These are phyloP conservation scores for Penaeus vannamei DNA, from an alignment of 1,140 invertebrate genomes.

Conservation along the genomic window DNA sequence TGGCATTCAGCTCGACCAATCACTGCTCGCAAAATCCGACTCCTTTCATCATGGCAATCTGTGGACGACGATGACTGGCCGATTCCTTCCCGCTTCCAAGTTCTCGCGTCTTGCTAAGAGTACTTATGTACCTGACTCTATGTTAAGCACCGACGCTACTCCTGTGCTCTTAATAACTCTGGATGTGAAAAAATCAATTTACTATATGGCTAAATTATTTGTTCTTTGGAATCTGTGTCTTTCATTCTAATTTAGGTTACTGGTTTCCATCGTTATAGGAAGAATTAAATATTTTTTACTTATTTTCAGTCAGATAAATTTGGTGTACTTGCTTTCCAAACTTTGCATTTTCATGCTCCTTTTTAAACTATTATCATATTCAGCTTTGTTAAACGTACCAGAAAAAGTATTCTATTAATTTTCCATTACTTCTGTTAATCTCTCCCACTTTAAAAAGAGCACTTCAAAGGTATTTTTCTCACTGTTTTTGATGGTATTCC, in stretches of 20 bases:
- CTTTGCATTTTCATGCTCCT: too few relatives aligned
- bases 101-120: conserved; percentile 55
- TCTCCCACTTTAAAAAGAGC: conserved; percentile 40
- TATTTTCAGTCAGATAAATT: too few relatives aligned
- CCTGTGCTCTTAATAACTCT: conserved; percentile 52
- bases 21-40: too few relatives aligned
- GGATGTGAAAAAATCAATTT: too few relatives aligned
- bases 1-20: too few relatives aligned
- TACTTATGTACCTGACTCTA: conserved; percentile 65
- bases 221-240: background rate
- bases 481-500: conserved; percentile 54
- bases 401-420: background rate
- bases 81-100: conserved; percentile 15
- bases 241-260: background rate
- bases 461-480: conserved; percentile 42
- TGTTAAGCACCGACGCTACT: conserved; percentile 63
- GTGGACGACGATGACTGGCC: background rate
- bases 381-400: too few relatives aligned
- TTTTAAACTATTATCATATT: too few relatives aligned
- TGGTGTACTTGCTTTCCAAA: too few relatives aligned
- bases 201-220: background rate
- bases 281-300: too few relatives aligned
- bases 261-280: too few relatives aligned
- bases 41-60: too few relatives aligned
- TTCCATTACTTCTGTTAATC: background rate